A percentile compares a stretch with the other conserved stretches of the same genome.
Evolutionary conservation across 2,888 invertebrate genomes (phyloP).

Genomic region (Tipula unca): DNA sequence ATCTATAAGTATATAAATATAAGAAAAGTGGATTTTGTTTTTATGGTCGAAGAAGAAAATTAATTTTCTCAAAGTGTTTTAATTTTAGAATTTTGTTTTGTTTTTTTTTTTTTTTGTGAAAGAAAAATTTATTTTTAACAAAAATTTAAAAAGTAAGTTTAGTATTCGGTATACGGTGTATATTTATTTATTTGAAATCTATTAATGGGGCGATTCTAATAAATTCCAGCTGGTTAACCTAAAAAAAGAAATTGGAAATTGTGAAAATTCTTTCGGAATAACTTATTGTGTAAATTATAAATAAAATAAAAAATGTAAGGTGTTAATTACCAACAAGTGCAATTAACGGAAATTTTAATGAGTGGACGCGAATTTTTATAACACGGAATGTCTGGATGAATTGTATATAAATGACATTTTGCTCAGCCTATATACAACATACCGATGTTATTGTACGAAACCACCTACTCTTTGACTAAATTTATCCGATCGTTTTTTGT

Average conservation of each 20-base stretch:
- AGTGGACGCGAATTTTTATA: background rate
- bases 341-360: background rate
- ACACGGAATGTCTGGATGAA: background rate
- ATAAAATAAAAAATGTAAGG: background rate
- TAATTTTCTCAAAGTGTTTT: background rate
- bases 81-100: background rate
- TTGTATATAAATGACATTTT: background rate
- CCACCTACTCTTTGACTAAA: background rate
- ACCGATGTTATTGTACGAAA: background rate
- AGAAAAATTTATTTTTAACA: background rate
- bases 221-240: background rate
- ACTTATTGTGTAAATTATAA: background rate
- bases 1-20: background rate
- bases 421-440: background rate
- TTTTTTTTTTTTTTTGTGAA: background rate
- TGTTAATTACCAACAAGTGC: background rate
- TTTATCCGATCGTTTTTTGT: background rate
- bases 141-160: background rate
- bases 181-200: background rate
- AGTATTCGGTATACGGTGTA: background rate
- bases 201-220: background rate
- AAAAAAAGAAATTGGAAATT: background rate
- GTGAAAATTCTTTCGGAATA: background rate
- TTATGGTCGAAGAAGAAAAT: background rate
- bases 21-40: background rate